These are phyloP conservation scores for Venturia canescens DNA, from an alignment of 1,140 invertebrate genomes.

Conservation along the genomic window DNA sequence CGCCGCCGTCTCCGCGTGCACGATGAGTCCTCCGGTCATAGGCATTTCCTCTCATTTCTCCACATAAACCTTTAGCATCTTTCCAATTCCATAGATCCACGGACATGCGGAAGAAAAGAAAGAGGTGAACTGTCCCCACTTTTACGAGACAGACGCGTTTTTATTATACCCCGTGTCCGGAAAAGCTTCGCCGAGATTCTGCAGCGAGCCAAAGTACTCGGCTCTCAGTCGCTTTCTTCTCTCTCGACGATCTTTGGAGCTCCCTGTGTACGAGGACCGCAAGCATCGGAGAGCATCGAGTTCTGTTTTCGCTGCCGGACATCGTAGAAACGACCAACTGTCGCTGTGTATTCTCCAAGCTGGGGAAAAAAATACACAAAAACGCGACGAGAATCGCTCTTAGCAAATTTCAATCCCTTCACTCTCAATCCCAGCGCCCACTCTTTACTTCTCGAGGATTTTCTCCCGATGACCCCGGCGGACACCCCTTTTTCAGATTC, in stretches of 20 bases:
- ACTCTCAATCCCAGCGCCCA: constrained; percentile 19
- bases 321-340: background rate
- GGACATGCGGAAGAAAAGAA: constrained; percentile 56
- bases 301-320: constrained; percentile 3
- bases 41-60: constrained; percentile 59
- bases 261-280: background rate
- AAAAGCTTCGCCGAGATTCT: background rate
- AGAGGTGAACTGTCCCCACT: constrained; percentile 67
- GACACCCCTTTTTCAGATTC: constrained; percentile 38
- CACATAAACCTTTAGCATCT: constrained; percentile 58
- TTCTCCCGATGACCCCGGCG: constrained; percentile 7
- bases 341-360: background rate
- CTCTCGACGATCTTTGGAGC: too few species aligned
- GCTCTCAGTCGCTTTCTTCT: background rate
- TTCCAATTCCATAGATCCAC: constrained; percentile 7
- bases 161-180: constrained; percentile 39
- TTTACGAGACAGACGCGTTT: constrained; percentile 64
- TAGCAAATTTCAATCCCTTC: constrained; percentile 30
- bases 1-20: constrained; percentile 1
- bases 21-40: background rate
- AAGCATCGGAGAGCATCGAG: background rate
- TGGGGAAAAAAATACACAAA: constrained; percentile 55
- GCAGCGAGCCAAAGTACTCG: background rate
- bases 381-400: constrained; percentile 56
- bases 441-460: constrained; percentile 16